phyloP scores from a whole-genome alignment of 2,113 vertebrate genomes.

The Hypocryptadius cinnamomeus region DNA sequence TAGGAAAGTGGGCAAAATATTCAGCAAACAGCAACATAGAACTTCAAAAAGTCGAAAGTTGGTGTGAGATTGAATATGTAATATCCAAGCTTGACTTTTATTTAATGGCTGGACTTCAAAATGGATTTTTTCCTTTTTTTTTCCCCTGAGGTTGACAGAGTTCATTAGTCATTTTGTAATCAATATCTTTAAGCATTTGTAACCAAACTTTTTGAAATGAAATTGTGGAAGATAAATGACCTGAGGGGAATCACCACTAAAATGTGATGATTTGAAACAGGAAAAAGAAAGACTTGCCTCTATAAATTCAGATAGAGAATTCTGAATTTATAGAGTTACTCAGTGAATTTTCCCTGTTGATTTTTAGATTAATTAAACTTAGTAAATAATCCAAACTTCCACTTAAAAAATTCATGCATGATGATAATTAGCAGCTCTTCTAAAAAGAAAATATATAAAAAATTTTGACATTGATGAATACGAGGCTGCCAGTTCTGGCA shows the following conservation, averaged over 20 bases:
- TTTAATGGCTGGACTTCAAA: not conserved
- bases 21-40: not conserved
- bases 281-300: not conserved
- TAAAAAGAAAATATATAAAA: not conserved
- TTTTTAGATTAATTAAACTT: constrained; percentile 2
- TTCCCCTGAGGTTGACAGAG: not conserved
- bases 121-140: not conserved
- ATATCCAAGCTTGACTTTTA: not conserved
- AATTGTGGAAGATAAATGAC: not conserved
- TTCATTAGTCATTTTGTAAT: constrained; percentile 13
- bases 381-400: not conserved
- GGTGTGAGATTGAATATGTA: not conserved
- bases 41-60: not conserved
- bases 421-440: not conserved
- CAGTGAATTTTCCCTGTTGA: not conserved
- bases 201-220: not conserved
- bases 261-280: not conserved
- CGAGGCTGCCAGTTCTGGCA: not conserved
- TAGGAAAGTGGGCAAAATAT: not conserved
- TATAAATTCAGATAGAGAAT: not conserved
- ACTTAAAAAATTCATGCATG: not conserved
- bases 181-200: not conserved
- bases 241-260: not conserved
- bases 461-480: not conserved
- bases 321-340: not conserved